phyloP scores from a whole-genome alignment of 2,113 vertebrate species.

The Ailuropoda melanoleuca region DNA sequence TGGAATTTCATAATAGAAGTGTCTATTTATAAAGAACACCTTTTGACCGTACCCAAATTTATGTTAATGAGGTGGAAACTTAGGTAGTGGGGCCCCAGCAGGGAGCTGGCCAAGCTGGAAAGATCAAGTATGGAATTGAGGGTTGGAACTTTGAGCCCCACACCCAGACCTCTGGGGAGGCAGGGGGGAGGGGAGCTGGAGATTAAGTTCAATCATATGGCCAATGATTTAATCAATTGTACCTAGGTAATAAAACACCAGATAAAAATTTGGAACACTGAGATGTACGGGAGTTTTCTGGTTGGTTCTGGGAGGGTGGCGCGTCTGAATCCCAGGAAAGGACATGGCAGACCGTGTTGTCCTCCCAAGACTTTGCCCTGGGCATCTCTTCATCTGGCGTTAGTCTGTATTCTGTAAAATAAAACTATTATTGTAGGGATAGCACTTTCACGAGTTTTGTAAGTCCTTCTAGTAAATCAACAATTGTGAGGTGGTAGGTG shows the following conservation, averaged over 20 bases:
- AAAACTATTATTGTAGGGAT: neutral
- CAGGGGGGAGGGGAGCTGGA: neutral
- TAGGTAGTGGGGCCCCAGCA: neutral
- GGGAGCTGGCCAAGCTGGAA: neutral
- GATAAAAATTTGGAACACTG: neutral
- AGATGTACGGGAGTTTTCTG: neutral
- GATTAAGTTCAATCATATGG: neutral
- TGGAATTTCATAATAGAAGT: neutral
- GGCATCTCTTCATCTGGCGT: neutral
- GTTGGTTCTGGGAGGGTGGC: neutral
- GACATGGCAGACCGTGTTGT: rapidly evolving
- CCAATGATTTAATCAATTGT: neutral
- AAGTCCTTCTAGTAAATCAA: neutral
- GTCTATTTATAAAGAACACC: neutral
- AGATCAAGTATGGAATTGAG: neutral
- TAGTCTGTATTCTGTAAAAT: neutral
- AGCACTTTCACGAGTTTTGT: neutral
- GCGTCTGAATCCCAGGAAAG: rapidly evolving
- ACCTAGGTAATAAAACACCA: neutral
- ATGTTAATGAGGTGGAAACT: neutral
- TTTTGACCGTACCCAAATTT: neutral
- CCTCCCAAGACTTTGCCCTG: neutral
- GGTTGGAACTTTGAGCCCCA: neutral
- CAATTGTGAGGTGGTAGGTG: neutral
- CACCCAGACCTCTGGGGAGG: neutral